Evolutionary conservation across 2,888 invertebrate genomes (phyloP), one percentile per base, ranked within the genome.

Genomic region (Drosophila meridiana): DNA sequence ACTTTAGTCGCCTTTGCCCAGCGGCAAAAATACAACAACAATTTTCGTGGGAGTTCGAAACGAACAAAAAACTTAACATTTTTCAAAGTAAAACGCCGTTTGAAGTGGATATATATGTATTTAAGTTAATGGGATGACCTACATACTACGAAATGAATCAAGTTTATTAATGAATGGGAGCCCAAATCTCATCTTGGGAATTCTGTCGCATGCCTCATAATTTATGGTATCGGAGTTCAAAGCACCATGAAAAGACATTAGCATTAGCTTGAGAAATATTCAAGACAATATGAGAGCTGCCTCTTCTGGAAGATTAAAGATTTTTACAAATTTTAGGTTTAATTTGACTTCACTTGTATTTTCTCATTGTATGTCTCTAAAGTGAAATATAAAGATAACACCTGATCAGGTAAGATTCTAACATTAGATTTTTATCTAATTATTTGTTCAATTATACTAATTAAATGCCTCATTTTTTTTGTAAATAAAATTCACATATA

Each of bases 1-100:
- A 78, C 80, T 80, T 68, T 63, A 45, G 38, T 30, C 34, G 53
- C 45, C 28, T 58, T 60, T 52, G 62, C 79, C 50, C 67, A 14
- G 38, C 48, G 45, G 53, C 61, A 47, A 38, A 68, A 34, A 52
- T 28, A 53, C 50, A 55, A 71, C 32, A 69, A 45, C 40, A 59
- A 63, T 28, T 57, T 36, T 60, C 60, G 58, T 74, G 58, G 30
- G 57, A 62, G 58, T 30, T 36, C 8, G 45, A 9, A 42, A 32
- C 32, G 48, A 55, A 63, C 28, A 56, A 30, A 73, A 77, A 68
- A 59, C 28, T 47, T 62, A 2, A 56, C 45, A 63, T 66, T 65
- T 69, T 55, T 52, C 50, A 40, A 28, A 28, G 36, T 45, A 61
- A 47, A 47, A 36, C 45, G 40, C 30, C 56, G 45, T 48, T 73